Conservation (phyloP, 2,797 vertebrate genomes). For the Hemibagrus guttatus region DNA sequence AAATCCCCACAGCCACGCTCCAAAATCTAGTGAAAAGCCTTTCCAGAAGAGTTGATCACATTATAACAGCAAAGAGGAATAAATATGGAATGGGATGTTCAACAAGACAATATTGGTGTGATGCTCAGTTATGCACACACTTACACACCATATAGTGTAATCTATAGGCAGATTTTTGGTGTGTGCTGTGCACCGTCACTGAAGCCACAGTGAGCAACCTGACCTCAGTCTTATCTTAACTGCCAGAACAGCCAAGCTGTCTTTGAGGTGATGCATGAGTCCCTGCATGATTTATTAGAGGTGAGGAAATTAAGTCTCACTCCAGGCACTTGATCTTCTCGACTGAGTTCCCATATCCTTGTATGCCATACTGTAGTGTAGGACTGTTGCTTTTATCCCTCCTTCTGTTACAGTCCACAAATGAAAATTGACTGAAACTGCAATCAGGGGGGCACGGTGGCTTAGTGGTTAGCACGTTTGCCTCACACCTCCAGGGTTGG, state of each 20-base stretch:
- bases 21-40: background rate
- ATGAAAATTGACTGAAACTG: too few relatives aligned
- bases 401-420: background rate
- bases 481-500: too few relatives aligned
- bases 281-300: conserved; percentile 36
- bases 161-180: background rate
- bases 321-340: conserved; percentile 40
- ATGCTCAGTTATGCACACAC: background rate
- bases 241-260: conserved; percentile 28
- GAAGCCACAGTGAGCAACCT: background rate
- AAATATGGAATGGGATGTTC: background rate
- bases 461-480: too few relatives aligned
- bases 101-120: background rate
- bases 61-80: background rate
- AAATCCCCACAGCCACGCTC: background rate
- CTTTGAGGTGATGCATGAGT: conserved; percentile 34
- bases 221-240: conserved; percentile 10
- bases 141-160: background rate
- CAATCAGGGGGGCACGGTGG: too few relatives aligned
- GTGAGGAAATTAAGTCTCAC: conserved; percentile 35
- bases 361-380: background rate
- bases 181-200: background rate
- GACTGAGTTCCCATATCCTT: conserved; percentile 19
- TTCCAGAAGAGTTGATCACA: background rate
- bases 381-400: background rate